Conservation (phyloP, 2,113 vertebrate species). For the Anguilla japonica region DNA sequence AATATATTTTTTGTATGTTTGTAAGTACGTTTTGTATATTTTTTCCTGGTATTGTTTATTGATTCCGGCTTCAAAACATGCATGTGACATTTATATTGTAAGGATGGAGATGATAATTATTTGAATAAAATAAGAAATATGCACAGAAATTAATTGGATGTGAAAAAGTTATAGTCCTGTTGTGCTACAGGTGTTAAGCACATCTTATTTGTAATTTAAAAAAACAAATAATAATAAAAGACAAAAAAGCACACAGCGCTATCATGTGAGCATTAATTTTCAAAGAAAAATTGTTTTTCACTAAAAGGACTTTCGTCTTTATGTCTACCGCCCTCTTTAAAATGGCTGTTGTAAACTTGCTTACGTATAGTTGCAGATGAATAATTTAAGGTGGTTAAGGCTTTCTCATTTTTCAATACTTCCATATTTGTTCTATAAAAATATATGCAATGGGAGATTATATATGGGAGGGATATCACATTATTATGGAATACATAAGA, state of each 20-base stretch:
- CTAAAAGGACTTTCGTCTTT: conserved; percentile 35
- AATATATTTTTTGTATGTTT: conserved; percentile 85
- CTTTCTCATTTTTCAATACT: conserved; percentile 37
- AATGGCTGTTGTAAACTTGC: conserved; percentile 37
- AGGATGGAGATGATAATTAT: conserved; percentile 55
- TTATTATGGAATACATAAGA: conserved; percentile 62
- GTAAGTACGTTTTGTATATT: conserved; percentile 95
- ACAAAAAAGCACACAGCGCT: conserved; percentile 59
- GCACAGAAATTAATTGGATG: conserved; percentile 53
- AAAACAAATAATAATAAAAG: conserved; percentile 68
- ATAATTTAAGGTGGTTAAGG: conserved; percentile 10
- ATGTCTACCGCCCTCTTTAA: conserved; percentile 39
- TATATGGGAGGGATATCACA: conserved; percentile 62
- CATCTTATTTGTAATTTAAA: conserved; percentile 66
- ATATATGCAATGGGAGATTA: conserved; percentile 60
- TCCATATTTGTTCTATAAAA: conserved; percentile 51
- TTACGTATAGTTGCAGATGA: conserved; percentile 11
- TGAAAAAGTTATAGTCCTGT: conserved; percentile 50
- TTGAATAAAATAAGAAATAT: conserved; percentile 43
- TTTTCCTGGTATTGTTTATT: conserved; percentile 68
- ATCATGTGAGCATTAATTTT: conserved; percentile 66
- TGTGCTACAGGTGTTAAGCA: conserved; percentile 61
- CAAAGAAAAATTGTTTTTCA: conserved; percentile 37
- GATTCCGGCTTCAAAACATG: conserved; percentile 79
- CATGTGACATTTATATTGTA: conserved; percentile 70